phyloP scores from a whole-genome alignment of 2,888 invertebrate genomes.

The Machimus rusticus region DNA sequence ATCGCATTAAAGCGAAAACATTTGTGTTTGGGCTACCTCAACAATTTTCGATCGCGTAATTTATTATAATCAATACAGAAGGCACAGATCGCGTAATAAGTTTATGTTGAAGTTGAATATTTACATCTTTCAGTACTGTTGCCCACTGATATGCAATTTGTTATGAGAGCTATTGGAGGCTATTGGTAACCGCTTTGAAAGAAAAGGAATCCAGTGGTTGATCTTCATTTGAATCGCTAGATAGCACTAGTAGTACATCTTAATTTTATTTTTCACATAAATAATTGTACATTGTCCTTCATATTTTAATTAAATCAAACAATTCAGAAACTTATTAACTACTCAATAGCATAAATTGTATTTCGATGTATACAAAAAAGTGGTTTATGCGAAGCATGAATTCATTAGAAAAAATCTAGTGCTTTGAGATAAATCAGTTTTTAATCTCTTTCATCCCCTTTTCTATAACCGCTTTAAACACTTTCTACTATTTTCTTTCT shows the following conservation, averaged over 20 bases:
- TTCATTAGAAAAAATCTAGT: no score
- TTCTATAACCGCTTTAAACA: no score
- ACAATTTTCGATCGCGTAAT: not conserved
- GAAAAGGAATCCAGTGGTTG: not conserved
- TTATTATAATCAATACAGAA: not conserved
- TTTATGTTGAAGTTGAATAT: not conserved
- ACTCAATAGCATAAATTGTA: no score
- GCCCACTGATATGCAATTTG: not conserved
- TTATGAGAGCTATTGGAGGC: not conserved
- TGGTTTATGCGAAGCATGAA: no score
- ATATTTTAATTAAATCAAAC: not conserved
- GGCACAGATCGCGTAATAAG: not conserved
- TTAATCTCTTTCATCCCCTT: no score
- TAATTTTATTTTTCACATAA: no score
- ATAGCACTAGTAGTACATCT: not conserved
- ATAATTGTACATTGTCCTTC: not conserved
- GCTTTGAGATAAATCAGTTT: no score
- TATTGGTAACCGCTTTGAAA: not conserved
- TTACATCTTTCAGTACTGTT: not conserved
- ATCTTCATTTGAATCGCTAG: not conserved
- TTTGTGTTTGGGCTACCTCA: not conserved
- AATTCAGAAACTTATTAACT: not conserved
- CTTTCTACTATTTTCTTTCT: no score
- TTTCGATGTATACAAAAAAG: no score
- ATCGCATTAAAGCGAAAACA: conserved; percentile 18